Conservation (phyloP, 2,888 invertebrate genomes). For the Dioctria linearis region DNA sequence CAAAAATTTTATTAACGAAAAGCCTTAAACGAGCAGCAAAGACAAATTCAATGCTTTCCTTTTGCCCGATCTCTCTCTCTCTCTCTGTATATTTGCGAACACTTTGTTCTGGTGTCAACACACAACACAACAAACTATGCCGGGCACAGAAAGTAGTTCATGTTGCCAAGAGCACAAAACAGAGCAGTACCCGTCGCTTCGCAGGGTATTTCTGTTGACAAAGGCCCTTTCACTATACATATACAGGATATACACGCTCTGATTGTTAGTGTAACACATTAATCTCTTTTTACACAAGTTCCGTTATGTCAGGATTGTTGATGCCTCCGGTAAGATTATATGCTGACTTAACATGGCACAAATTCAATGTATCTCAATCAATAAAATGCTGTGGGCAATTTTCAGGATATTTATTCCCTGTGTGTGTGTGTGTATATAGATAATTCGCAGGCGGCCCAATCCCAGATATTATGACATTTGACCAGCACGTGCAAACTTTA, state of each 20-base stretch:
- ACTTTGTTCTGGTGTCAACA: slow-evolving; percentile 48
- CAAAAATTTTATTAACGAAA: slow-evolving; percentile 6
- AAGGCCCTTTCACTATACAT: slow-evolving; percentile 33
- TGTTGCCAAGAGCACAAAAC: not conserved
- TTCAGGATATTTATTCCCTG: slow-evolving; percentile 28
- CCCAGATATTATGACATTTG: slow-evolving; percentile 17
- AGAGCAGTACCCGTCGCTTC: slow-evolving; percentile 1
- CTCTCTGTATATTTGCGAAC: slow-evolving; percentile 15
- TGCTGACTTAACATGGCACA: slow-evolving; percentile 49
- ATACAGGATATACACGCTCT: too few relatives aligned
- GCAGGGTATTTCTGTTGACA: slow-evolving; percentile 30
- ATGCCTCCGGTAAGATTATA: slow-evolving; percentile 46
- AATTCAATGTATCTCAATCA: slow-evolving; percentile 50
- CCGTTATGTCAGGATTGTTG: slow-evolving; percentile 32
- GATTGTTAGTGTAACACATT: slow-evolving; percentile 44
- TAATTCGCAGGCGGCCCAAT: slow-evolving; percentile 1
- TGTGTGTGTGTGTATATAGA: not conserved
- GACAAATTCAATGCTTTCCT: slow-evolving; percentile 9
- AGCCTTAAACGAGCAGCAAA: slow-evolving; percentile 39
- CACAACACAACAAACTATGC: slow-evolving; percentile 1
- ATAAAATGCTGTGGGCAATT: slow-evolving; percentile 38
- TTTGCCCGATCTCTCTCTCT: too few relatives aligned
- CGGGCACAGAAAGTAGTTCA: slow-evolving; percentile 33
- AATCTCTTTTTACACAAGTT: slow-evolving; percentile 49
- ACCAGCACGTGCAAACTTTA: slow-evolving; percentile 24